Conservation (phyloP, 2,113 vertebrate genomes). For the Aleadryas rufinucha region DNA sequence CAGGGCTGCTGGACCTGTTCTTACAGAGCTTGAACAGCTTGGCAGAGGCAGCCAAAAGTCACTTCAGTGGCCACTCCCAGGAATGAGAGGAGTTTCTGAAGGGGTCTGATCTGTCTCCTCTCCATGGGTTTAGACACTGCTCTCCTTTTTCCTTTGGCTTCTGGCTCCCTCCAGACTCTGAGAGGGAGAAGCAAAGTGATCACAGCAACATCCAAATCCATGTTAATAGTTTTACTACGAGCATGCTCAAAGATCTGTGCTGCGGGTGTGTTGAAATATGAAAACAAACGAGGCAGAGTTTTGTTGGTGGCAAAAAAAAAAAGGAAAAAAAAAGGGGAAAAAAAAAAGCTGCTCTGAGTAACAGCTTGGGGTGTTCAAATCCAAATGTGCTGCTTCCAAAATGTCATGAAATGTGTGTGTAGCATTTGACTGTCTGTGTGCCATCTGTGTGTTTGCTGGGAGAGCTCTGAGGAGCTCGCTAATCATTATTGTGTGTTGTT, state of each 20-base stretch:
- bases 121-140: neutral
- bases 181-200: neutral
- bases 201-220: constrained; percentile 67
- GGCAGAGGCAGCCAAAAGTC: neutral
- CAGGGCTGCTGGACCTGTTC: neutral
- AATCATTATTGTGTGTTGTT: constrained; percentile 25
- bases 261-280: neutral
- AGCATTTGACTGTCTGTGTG: constrained; percentile 43
- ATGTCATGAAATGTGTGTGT: constrained; percentile 56
- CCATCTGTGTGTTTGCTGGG: constrained; percentile 59
- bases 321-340: neutral
- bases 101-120: neutral
- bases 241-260: neutral
- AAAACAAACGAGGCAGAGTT: neutral
- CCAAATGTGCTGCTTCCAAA: constrained; percentile 74
- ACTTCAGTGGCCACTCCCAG: neutral
- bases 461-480: constrained; percentile 17
- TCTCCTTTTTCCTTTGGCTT: neutral
- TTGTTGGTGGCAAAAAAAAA: neutral
- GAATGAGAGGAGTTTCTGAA: neutral
- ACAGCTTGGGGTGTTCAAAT: constrained; percentile 28
- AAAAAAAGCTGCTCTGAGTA: neutral
- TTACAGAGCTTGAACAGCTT: neutral
- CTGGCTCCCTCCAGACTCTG: neutral
- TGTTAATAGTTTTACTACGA: constrained; percentile 78